Evolutionary conservation across 1,140 invertebrate genomes (phyloP).

Genomic region (Cephus cinctus): DNA sequence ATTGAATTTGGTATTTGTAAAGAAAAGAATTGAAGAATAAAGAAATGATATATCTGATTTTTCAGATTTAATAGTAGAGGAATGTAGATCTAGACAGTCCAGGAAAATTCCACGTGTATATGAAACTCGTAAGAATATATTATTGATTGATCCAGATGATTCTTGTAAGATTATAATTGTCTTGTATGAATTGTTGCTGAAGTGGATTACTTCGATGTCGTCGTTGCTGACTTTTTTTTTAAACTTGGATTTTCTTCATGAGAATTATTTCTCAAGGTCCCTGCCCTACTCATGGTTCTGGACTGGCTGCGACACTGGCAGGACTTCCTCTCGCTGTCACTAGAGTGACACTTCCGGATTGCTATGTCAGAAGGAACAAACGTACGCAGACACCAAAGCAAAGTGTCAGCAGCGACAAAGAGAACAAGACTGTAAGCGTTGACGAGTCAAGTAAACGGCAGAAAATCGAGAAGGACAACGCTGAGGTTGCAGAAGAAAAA

Average conservation of each 20-base stretch:
- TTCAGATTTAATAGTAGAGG: constrained; percentile 20
- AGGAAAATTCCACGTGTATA: constrained; percentile 16
- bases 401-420: background rate
- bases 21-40: constrained; percentile 9
- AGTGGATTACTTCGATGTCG: too few relatives aligned
- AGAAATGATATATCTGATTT: constrained; percentile 13
- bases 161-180: background rate
- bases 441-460: too few relatives aligned
- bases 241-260: background rate
- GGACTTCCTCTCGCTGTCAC: constrained; percentile 21
- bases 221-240: too few relatives aligned
- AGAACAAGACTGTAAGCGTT: background rate
- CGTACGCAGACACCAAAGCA: constrained; percentile 21
- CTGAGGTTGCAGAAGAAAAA: background rate
- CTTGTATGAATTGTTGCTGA: too few relatives aligned
- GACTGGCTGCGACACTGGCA: constrained; percentile 14
- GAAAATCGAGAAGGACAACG: too few relatives aligned
- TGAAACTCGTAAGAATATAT: constrained; percentile 19
- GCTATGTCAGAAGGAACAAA: constrained; percentile 26
- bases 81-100: constrained; percentile 11
- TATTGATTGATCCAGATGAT: background rate
- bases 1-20: constrained; percentile 18
- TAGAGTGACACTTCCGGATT: constrained; percentile 25
- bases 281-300: constrained; percentile 15
- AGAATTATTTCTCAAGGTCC: constrained; percentile 11